These are phyloP conservation scores for Sebastes matsubarae DNA, from an alignment of 2,797 vertebrate species.

Conservation along the genomic window DNA sequence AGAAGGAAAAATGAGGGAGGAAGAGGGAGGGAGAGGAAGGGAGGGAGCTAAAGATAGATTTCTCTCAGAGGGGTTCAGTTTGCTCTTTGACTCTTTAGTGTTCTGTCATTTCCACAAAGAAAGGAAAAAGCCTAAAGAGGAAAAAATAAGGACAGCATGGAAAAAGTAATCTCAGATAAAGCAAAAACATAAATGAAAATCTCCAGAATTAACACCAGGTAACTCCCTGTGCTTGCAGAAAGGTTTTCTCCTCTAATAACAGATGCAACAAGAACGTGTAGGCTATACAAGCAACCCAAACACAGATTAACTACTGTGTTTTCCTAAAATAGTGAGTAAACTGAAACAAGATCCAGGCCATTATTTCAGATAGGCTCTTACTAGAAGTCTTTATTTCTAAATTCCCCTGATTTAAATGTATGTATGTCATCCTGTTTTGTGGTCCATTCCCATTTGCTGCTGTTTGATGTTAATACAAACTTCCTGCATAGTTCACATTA, in stretches of 20 bases:
- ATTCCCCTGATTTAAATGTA: neutral
- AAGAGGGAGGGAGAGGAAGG: constrained; percentile 31
- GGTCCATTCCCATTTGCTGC: neutral
- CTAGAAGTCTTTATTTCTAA: neutral
- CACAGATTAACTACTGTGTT: neutral
- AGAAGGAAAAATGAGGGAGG: constrained; percentile 2
- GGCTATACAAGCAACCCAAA: neutral
- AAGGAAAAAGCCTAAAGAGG: neutral
- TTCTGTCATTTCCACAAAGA: constrained; percentile 34
- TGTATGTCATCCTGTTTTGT: neutral
- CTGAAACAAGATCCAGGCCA: neutral
- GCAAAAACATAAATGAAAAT: neutral
- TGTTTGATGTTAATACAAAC: neutral
- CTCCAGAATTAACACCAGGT: too few species aligned
- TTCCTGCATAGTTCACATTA: neutral
- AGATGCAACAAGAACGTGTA: neutral
- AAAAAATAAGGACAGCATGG: neutral
- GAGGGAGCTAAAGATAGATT: constrained; percentile 59
- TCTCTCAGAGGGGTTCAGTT: constrained; percentile 31
- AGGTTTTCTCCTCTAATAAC: neutral
- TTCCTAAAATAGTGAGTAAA: neutral
- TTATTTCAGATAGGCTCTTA: neutral
- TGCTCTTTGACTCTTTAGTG: constrained; percentile 45
- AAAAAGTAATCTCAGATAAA: neutral
- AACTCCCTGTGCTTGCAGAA: too few species aligned